Percentiles rank a stretch among this genome's conserved stretches.
These are phyloP conservation scores for Cossypha heuglini DNA, from an alignment of 2,797 vertebrate species.

Conservation along the genomic window DNA sequence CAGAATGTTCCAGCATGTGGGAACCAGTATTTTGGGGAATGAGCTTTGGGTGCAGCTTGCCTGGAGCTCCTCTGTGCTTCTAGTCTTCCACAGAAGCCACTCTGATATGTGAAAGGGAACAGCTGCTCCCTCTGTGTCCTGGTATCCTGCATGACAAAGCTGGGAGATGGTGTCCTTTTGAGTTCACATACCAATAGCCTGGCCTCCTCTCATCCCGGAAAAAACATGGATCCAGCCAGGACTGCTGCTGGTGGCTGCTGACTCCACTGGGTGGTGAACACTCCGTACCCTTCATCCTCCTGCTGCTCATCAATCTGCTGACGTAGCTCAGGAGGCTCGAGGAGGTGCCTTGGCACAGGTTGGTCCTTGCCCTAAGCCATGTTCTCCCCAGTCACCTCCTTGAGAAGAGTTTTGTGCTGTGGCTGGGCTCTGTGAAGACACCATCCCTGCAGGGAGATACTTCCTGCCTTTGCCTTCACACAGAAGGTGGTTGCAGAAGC, in stretches of 20 bases:
- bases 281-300: neutral
- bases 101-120: neutral
- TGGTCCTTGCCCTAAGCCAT: neutral
- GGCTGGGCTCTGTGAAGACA: neutral
- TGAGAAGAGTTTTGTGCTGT: neutral
- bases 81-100: neutral
- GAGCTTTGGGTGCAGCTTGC: neutral
- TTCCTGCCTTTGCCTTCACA: neutral
- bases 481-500: neutral
- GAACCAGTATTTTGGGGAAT: neutral
- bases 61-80: neutral
- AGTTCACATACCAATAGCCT: neutral
- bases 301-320: neutral
- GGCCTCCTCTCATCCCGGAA: neutral
- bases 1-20: neutral
- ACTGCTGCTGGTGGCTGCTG: accelerated
- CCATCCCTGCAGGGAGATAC: neutral
- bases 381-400: neutral
- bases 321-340: accelerated
- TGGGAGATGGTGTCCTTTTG: neutral
- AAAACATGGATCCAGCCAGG: neutral
- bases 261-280: neutral
- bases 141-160: neutral
- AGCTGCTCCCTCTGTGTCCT: neutral
- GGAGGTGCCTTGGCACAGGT: accelerated